Evolutionary conservation across 2,888 invertebrate genomes (phyloP), one percentile per base, ranked within the genome.

Genomic region (Leptura quadrifasciata): DNA sequence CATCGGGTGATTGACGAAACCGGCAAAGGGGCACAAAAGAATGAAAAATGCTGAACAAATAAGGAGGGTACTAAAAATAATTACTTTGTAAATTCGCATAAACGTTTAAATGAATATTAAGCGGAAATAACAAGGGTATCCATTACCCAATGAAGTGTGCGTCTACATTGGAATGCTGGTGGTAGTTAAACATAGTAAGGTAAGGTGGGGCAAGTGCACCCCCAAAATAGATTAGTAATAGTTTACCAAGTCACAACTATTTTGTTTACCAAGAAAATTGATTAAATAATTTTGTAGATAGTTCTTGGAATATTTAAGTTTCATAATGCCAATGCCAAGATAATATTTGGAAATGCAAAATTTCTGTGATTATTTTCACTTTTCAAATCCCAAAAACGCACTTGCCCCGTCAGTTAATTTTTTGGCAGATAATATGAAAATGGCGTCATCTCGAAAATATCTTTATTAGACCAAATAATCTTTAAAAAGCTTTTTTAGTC

Each of bases 21-120:
- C 60, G n/a, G 60, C n/a, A 17, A 60, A 27, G 2, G 6, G 27
- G 27, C 27, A 8, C 5, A 31, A 20, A 27, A 60, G 31, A 47
- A 27, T 17, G 58, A 20, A 58, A 21, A 58, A 58, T 18, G 58
- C 58, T 21, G 21, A 27, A 27, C n/a, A 27, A 17, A 60, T 27
- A 60, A 60, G 27, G 60, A 60, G 27, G 27, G 21, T 60, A 27
- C 5, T 60, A 60, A 21, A 60, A 60, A 60, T 17, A 60, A 60
- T 60, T n/a, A n/a, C 20, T 20, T 24, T 57, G n/a, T 47, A n/a
- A n/a, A n/a, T n/a, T n/a, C n/a, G 15, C n/a, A 47, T 47, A 47
- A 47, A 47, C n/a, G n/a, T 4, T n/a, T 47, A 47, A 31, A 31
- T 31, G 5, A 31, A 31, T 31, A 5, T n/a, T 47, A 8, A 39